These are phyloP conservation scores for Phalacrocorax pelagicus DNA, from an alignment of 2,113 vertebrate genomes.

Conservation along the genomic window DNA sequence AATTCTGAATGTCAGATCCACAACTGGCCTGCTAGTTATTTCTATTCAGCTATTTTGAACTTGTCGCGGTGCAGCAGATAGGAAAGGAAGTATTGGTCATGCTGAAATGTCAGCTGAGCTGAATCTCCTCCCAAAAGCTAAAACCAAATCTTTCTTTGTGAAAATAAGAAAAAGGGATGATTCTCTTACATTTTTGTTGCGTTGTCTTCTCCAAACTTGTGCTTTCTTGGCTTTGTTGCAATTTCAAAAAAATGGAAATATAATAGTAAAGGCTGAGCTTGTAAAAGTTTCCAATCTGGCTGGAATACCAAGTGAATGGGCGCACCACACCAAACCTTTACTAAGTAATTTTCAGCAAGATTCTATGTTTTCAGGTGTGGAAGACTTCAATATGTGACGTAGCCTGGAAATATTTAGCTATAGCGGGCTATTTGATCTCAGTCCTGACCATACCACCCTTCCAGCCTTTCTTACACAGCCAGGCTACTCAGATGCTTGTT, in stretches of 20 bases:
- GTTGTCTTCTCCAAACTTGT: neutral
- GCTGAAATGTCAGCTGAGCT: conserved; percentile 11
- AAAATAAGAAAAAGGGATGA: neutral
- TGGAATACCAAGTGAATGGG: neutral
- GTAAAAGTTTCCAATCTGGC: neutral
- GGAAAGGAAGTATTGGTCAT: neutral
- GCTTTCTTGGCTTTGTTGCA: neutral
- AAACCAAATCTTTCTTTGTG: neutral
- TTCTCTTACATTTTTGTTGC: neutral
- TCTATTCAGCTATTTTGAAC: conserved; percentile 48
- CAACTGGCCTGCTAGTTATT: conserved; percentile 57
- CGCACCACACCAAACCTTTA: neutral
- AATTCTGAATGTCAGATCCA: conserved; percentile 66
- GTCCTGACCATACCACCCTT: neutral
- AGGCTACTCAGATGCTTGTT: neutral
- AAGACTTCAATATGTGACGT: neutral
- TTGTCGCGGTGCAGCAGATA: neutral
- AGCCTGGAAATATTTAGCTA: neutral
- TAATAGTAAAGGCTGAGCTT: neutral
- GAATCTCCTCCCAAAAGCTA: neutral
- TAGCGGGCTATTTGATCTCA: neutral
- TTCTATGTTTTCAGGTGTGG: neutral
- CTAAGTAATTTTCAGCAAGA: neutral
- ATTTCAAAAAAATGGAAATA: neutral
- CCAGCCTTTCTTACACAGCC: neutral